phyloP scores from a whole-genome alignment of 2,797 vertebrate species.

The Mus caroli region DNA sequence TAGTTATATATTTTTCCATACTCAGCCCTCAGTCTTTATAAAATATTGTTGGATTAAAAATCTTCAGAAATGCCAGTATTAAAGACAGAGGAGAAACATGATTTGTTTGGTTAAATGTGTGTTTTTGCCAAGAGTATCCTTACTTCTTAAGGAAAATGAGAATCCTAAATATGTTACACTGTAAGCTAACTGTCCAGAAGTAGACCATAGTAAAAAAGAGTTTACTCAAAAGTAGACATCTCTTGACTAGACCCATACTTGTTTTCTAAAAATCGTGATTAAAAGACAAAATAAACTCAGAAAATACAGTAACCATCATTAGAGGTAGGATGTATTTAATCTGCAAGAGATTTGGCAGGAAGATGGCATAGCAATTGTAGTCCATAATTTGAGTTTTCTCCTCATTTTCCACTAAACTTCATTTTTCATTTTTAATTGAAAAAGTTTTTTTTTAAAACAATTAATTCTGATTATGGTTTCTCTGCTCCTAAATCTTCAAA shows the following conservation, averaged over 20 bases:
- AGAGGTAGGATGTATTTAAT: not conserved
- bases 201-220: not conserved
- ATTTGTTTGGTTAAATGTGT: not conserved
- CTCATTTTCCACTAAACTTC: not conserved
- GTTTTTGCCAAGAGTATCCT: not conserved
- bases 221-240: constrained; percentile 8
- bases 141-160: not conserved
- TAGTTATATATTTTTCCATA: not conserved
- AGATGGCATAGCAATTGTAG: not conserved
- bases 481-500: not conserved
- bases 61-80: constrained; percentile 23
- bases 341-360: not conserved
- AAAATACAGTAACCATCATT: not conserved
- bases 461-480: not conserved
- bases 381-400: not conserved
- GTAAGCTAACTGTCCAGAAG: not conserved
- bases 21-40: not conserved
- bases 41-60: constrained; percentile 14
- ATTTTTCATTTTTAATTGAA: not conserved
- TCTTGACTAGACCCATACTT: not conserved
- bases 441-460: not conserved
- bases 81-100: constrained; percentile 23
- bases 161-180: not conserved
- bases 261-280: not conserved
- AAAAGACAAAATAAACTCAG: not conserved